Base-by-base conservation (phyloP, 2,797 vertebrate genomes). In the Cercopithecus neglectus region DNA sequence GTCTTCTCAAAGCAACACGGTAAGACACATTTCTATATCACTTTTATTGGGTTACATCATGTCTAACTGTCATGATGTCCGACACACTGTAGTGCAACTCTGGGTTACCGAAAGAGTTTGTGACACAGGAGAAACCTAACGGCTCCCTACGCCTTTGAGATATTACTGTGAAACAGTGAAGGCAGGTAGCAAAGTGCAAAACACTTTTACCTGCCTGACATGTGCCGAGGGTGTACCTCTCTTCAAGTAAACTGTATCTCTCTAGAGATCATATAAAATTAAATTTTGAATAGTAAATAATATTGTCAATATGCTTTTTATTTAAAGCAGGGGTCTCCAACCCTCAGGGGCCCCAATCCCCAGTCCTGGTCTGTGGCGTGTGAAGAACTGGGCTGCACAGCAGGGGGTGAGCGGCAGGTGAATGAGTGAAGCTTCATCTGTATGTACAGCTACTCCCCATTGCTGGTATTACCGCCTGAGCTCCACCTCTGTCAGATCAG, bases 41-140 rank as follows among this genome's bases (percentile, higher is more conserved):
- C n/a, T 94, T 92, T 91, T 89, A 95, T 76, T 89, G 39, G 74
- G 78, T 95, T 95, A 94, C 72, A 21, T 97, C 95, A 80, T 81
- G 78, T 94, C 92, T 97, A 75, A 94, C 57, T 80, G 91, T 92
- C 87, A 88, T 67, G 91, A 91, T 92, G 92, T 1, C n/a, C 89
- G 87, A 86, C 44, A 87, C 16, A 82, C 12, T 80, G 10, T 59
- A 53, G 48, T 75, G n/a, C 22, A 83, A 76, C 67, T 91, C 57
- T 50, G 30, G 41, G 44, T 90, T 82, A 76, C 64, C 67, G 80
- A 74, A 87, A 41, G 70, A 80, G 44, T 39, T 26, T 0, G 4
- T 11, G 36, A 82, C 41, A 83, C 1, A 74, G 17, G 22, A 74
- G 89, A 91, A 48, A 28, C 14, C n/a, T 16, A 57, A 41, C 11